phyloP scores from a whole-genome alignment of 2,797 vertebrate genomes.

The Hemitrygon akajei region DNA sequence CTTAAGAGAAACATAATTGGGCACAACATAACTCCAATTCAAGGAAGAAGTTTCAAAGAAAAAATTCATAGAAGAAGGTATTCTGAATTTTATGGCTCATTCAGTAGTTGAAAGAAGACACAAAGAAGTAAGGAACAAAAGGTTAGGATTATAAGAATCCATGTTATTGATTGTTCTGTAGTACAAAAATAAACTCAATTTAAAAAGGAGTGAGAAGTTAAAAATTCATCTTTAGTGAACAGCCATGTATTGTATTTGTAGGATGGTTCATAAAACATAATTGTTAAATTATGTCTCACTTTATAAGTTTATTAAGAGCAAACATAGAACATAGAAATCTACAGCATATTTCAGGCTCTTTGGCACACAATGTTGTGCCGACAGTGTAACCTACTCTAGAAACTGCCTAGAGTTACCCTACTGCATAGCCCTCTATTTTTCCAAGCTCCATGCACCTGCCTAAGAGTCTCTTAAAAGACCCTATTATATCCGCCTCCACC shows the following conservation, averaged over 20 bases:
- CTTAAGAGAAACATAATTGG: neutral
- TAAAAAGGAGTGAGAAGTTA: neutral
- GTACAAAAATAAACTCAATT: neutral
- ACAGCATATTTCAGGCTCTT: no score
- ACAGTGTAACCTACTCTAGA: no score
- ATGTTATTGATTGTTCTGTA: neutral
- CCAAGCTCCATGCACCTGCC: no score
- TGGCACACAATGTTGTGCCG: no score
- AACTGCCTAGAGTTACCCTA: no score
- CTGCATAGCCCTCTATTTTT: no score
- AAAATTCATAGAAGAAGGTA: neutral
- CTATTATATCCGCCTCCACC: no score
- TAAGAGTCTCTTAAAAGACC: no score
- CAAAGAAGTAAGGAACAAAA: neutral
- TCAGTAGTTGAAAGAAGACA: neutral
- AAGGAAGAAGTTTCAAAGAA: neutral
- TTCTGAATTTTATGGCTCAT: neutral
- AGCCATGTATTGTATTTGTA: neutral
- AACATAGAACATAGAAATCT: neutral
- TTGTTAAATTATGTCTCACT: neutral
- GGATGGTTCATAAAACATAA: neutral
- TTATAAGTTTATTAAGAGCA: neutral
- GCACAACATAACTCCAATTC: neutral
- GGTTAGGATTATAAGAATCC: neutral
- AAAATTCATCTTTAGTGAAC: neutral